These are phyloP conservation scores for Diplodus puntazzo DNA, from an alignment of 2,797 vertebrate species.

Conservation along the genomic window DNA sequence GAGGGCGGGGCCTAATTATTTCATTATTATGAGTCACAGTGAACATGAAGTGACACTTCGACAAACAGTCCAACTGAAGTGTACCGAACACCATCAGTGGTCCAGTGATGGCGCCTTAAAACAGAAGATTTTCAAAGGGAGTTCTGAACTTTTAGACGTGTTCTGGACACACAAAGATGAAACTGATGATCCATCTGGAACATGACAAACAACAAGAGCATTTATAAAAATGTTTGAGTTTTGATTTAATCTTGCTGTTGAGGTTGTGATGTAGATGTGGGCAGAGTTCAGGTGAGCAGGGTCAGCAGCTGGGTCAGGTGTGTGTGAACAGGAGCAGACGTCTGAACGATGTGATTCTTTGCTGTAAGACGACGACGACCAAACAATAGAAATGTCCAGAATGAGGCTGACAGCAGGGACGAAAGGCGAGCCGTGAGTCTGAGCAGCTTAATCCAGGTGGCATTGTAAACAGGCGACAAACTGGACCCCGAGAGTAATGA, in stretches of 20 bases:
- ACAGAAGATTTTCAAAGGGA: not conserved
- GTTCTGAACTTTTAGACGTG: not conserved
- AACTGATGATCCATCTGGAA: not conserved
- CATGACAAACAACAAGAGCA: not conserved
- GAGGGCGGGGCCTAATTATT: slow-evolving; percentile 6
- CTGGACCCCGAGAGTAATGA: slow-evolving; percentile 13
- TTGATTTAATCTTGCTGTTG: not conserved
- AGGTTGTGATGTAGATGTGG: not conserved
- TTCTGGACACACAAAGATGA: not conserved
- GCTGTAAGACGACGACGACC: not conserved
- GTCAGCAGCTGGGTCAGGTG: slow-evolving; percentile 9
- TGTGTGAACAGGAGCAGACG: slow-evolving; percentile 9
- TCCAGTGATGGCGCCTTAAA: not conserved
- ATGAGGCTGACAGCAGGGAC: not conserved
- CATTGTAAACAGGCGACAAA: slow-evolving; percentile 8
- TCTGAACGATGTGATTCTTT: not conserved
- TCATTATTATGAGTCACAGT: not conserved
- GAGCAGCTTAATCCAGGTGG: slow-evolving; percentile 41
- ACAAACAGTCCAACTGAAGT: too few relatives aligned
- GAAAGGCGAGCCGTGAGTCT: slow-evolving; percentile 30
- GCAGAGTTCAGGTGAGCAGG: not conserved
- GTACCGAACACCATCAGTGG: not conserved
- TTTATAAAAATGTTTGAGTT: not conserved
- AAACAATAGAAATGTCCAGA: slow-evolving; percentile 22
- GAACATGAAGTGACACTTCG: not conserved